Conservation (phyloP, 2,797 vertebrate genomes). For the Holocentrus rufus region DNA sequence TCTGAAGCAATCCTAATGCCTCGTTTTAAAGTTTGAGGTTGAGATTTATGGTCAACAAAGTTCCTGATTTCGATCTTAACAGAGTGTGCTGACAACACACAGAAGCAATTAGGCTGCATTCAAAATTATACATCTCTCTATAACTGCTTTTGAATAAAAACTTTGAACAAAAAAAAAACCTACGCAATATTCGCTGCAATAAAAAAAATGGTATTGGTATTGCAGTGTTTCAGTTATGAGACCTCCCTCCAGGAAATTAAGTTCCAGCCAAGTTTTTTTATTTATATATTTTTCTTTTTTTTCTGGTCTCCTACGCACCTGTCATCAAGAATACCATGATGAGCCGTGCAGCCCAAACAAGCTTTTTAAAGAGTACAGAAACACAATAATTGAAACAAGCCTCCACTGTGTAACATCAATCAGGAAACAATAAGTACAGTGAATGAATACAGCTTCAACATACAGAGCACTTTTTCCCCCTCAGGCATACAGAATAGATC, state of each 20-base stretch:
- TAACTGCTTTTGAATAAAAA: constrained; percentile 23
- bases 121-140: constrained; percentile 30
- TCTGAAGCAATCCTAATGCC: constrained; percentile 41
- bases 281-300: neutral
- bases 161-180: neutral
- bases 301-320: constrained; percentile 16
- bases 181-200: constrained; percentile 6
- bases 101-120: constrained; percentile 52
- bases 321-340: constrained; percentile 34
- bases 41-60: constrained; percentile 61
- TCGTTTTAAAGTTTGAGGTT: constrained; percentile 42
- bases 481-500: constrained; percentile 30
- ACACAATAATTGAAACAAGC: constrained; percentile 66
- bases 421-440: constrained; percentile 44
- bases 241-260: constrained; percentile 48
- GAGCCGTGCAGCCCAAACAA: constrained; percentile 11
- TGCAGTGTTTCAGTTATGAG: constrained; percentile 38
- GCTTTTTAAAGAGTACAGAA: constrained; percentile 25
- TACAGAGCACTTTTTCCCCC: constrained; percentile 10
- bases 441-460: constrained; percentile 49
- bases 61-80: constrained; percentile 55
- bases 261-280: constrained; percentile 8
- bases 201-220: constrained; percentile 40
- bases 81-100: constrained; percentile 51
- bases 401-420: constrained; percentile 62